Percentiles rank a stretch among this genome's conserved stretches.
Conservation (phyloP, 2,888 invertebrate species). For the Plemyria rubiginata region DNA sequence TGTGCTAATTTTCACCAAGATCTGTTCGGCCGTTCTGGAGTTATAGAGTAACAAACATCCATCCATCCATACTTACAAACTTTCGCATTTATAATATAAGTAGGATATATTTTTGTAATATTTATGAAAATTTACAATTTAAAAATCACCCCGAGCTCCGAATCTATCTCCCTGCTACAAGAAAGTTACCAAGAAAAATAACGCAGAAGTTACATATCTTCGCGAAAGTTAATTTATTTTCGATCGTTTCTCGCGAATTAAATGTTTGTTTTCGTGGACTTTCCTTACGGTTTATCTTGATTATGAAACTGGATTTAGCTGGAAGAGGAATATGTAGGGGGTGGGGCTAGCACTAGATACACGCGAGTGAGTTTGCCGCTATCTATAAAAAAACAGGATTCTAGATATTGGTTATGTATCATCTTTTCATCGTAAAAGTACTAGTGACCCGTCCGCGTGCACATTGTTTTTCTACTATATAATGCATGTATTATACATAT, state of each 20-base stretch:
- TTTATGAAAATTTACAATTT: neutral
- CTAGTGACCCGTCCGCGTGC: no score
- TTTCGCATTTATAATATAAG: no score
- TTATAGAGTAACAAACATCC: no score
- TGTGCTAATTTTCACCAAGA: no score
- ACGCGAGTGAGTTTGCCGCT: neutral
- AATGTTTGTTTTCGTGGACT: constrained; percentile 37
- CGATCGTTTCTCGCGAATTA: constrained; percentile 38
- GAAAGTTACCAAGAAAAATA: constrained; percentile 55
- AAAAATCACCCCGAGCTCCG: neutral
- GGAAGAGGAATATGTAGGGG: neutral
- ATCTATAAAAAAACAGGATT: neutral
- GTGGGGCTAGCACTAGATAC: neutral
- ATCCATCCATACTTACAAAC: no score
- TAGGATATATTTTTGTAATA: no score
- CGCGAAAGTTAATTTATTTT: constrained; percentile 50
- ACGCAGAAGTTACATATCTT: constrained; percentile 51
- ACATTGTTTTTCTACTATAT: no score
- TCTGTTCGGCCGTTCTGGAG: no score
- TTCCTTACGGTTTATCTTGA: constrained; percentile 26
- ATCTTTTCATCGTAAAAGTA: no score
- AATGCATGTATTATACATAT: no score
- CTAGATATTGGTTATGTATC: no score
- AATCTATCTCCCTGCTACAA: constrained; percentile 18
- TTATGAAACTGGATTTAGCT: constrained; percentile 11